These are phyloP conservation scores for Etheostoma perlongum DNA, from an alignment of 2,797 vertebrate genomes.

Conservation along the genomic window DNA sequence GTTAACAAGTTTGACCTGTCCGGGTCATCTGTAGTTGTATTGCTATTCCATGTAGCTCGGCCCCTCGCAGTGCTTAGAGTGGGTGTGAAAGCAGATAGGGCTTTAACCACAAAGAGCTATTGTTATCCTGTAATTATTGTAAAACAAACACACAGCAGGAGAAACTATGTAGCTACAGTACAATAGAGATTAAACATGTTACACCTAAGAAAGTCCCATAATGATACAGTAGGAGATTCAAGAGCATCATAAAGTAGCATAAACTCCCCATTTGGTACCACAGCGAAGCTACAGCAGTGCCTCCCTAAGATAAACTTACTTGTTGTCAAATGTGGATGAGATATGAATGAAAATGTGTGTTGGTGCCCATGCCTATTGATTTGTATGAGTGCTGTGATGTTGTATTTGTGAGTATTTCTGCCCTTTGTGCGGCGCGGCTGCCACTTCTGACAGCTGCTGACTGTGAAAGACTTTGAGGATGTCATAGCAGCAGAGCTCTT, in stretches of 20 bases:
- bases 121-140: slow-evolving; percentile 18
- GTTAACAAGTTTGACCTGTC: slow-evolving; percentile 68
- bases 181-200: slow-evolving; percentile 13
- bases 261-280: not conserved
- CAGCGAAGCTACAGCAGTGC: not conserved
- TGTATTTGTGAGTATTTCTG: slow-evolving; percentile 43
- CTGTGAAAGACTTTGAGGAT: slow-evolving; percentile 64
- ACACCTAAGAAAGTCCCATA: slow-evolving; percentile 11
- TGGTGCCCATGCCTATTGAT: slow-evolving; percentile 14
- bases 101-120: slow-evolving; percentile 11
- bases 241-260: not conserved
- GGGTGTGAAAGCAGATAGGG: slow-evolving; percentile 45
- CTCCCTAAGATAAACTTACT: slow-evolving; percentile 7
- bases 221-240: slow-evolving; percentile 9
- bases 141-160: not conserved
- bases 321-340: slow-evolving; percentile 28
- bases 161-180: not conserved
- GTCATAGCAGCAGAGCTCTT: slow-evolving; percentile 59
- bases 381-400: slow-evolving; percentile 45
- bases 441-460: slow-evolving; percentile 68
- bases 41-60: slow-evolving; percentile 53
- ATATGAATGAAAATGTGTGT: slow-evolving; percentile 3
- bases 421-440: slow-evolving; percentile 52
- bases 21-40: slow-evolving; percentile 62
- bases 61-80: slow-evolving; percentile 42